Conservation (phyloP, 2,888 invertebrate genomes). For the Homarus gammarus region DNA sequence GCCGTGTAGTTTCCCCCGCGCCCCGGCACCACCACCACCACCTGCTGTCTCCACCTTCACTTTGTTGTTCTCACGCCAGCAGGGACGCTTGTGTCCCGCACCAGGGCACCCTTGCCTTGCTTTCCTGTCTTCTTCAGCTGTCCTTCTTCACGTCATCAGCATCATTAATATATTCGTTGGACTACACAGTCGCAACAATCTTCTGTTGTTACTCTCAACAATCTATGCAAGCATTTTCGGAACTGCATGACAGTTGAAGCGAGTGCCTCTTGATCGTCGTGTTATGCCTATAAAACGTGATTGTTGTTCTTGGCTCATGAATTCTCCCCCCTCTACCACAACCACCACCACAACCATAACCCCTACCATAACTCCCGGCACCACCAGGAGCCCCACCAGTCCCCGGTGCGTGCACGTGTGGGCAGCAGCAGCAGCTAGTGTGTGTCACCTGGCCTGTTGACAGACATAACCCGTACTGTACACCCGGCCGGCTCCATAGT, state of each 20-base stretch:
- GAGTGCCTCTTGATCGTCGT: constrained; percentile 56
- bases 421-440: constrained; percentile 22
- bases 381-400: background rate
- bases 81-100: constrained; percentile 35
- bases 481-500: background rate
- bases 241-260: constrained; percentile 46
- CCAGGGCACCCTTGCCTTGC: constrained; percentile 30
- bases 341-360: constrained; percentile 18
- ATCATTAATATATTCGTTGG: constrained; percentile 3
- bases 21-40: constrained; percentile 61
- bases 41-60: constrained; percentile 61
- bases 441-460: constrained; percentile 21
- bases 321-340: constrained; percentile 6
- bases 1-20: constrained; percentile 59
- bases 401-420: constrained; percentile 9
- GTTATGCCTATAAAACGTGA: constrained; percentile 57
- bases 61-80: constrained; percentile 55
- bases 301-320: constrained; percentile 51
- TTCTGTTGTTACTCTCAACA: constrained; percentile 35
- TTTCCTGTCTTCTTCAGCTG: constrained; percentile 39
- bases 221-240: constrained; percentile 47
- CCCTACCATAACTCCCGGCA: background rate
- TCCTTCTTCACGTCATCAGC: constrained; percentile 39
- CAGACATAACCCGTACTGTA: background rate
- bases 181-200: background rate